Evolutionary conservation across 2,797 vertebrate genomes (phyloP), one percentile per base, ranked within the genome.

Genomic region (Thaleichthys pacificus): DNA sequence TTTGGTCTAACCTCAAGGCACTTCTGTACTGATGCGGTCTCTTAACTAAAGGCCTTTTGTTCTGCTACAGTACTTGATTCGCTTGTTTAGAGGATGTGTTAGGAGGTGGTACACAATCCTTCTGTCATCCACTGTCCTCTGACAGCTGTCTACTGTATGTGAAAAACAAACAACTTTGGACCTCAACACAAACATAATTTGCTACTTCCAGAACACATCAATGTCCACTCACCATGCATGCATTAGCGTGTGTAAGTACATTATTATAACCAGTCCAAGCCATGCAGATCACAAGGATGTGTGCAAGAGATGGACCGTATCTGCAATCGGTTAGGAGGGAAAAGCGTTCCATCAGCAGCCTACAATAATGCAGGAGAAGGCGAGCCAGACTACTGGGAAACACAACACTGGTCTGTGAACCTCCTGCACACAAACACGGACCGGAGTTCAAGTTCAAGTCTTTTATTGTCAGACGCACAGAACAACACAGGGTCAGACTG

Each of bases 371-470:
- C 38, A 42, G 38, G 38, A 42, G 38, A 42, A 7, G 8, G 38
- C 8, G 1, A 12, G 38, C 9, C 9, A 12, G 11, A 47, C 9
- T 47, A 47, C 11, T 47, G 42, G 42, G 42, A 47, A 47, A 47
- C 42, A 47, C 12, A 35, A 5, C 32, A 75, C 49, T 54, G 56
- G 67, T 75, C 61, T 54, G 68, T 82, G 77, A 61, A 70, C 82
- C 77, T 38, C 66, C n/a, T 8, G 28, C 26, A 21, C 66, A 32
- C 51, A 66, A 66, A 49, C 65, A 51, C 22, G 8, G 26, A 21
- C 26, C 28, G 49, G 21, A 77, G 69, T 68, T 75, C 32, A 35
- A 28, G 28, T 28, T 28, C 28, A 28, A 28, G 28, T 28, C 28
- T 28, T 28, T 28, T 4, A 28, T 28, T 3, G 28, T 28, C 28